Percentiles rank a stretch among this genome's conserved stretches.
phyloP scores from a whole-genome alignment of 2,113 vertebrate species.

The Noctilio leporinus region DNA sequence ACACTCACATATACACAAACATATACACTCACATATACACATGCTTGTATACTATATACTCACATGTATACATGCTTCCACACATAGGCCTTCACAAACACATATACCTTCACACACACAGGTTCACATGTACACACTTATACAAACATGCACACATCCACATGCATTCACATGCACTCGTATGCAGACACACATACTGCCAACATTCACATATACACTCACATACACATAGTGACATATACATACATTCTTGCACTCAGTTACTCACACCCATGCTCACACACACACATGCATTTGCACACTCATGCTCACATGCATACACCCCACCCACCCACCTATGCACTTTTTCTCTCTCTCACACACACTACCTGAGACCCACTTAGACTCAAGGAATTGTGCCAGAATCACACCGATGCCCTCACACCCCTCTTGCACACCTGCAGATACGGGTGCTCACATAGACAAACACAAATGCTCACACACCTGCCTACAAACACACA shows the following conservation, averaged over 20 bases:
- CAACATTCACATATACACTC: not conserved
- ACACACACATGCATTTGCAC: not conserved
- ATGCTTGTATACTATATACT: not conserved
- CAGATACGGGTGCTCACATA: too few relatives aligned
- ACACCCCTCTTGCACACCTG: not conserved
- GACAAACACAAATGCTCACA: not conserved
- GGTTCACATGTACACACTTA: not conserved
- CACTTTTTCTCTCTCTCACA: not conserved
- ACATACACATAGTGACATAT: accelerated
- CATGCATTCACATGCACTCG: not conserved
- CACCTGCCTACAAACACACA: not conserved
- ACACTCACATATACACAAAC: not conserved
- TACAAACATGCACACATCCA: too few relatives aligned
- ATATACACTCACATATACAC: not conserved
- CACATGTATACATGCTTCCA: not conserved
- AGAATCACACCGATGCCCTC: not conserved
- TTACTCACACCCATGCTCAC: too few relatives aligned
- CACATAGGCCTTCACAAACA: not conserved
- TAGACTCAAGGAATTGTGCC: not conserved
- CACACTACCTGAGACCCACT: not conserved
- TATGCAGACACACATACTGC: accelerated
- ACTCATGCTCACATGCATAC: not conserved
- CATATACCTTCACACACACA: not conserved
- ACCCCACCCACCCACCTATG: not conserved
- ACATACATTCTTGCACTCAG: not conserved